Conservation (phyloP, 1,140 invertebrate genomes). For the Panonychus citri region DNA sequence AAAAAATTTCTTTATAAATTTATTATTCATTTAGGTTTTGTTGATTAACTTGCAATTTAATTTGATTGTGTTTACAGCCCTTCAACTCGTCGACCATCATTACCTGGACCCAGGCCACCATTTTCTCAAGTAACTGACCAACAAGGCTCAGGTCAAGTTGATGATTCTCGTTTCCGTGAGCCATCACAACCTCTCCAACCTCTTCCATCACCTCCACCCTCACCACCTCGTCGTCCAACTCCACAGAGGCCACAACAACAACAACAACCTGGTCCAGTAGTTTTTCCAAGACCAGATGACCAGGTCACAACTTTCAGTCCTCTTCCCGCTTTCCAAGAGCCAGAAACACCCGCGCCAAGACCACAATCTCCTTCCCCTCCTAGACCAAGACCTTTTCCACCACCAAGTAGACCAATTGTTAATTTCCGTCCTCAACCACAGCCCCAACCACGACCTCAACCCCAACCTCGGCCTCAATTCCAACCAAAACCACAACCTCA, state of each 20-base stretch:
- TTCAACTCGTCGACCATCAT: conserved; percentile 5
- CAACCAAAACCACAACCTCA: neutral
- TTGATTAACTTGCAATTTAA: too few species aligned
- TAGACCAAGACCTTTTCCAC: neutral
- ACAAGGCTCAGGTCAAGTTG: too few species aligned
- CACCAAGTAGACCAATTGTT: too few species aligned
- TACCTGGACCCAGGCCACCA: conserved; percentile 6
- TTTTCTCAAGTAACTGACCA: conserved; percentile 3
- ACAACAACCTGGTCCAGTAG: too few species aligned
- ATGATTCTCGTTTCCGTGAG: too few species aligned
- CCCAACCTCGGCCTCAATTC: neutral
- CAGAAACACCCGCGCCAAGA: neutral
- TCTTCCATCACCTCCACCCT: neutral
- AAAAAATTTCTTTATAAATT: too few species aligned
- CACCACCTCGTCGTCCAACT: too few species aligned
- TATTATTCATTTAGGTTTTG: too few species aligned
- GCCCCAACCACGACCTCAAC: neutral
- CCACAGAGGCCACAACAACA: neutral
- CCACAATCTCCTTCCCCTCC: neutral
- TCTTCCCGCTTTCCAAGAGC: too few species aligned
- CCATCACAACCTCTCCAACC: neutral
- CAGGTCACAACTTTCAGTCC: too few species aligned
- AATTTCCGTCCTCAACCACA: neutral
- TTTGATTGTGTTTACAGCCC: too few species aligned
- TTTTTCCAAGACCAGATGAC: too few species aligned